Conservation (phyloP, 1,140 invertebrate species). For the Nephotettix cincticeps region DNA sequence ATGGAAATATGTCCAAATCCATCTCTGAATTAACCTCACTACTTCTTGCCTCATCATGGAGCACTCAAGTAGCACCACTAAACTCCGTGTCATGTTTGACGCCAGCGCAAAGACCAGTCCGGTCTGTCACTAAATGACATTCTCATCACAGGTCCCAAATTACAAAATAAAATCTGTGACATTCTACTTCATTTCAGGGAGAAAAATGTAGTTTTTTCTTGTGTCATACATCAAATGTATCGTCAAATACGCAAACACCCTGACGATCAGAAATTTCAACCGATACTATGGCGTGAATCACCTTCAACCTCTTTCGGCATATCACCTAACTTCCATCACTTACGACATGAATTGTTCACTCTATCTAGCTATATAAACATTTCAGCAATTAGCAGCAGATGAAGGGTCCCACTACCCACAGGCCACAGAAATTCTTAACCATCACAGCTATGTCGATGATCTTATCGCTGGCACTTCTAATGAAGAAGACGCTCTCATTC, state of each 20-base stretch:
- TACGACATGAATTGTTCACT: neutral
- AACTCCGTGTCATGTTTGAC: constrained; percentile 48
- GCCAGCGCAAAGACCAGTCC: constrained; percentile 43
- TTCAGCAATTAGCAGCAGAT: neutral
- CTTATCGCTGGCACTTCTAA: neutral
- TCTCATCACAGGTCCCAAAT: constrained; percentile 46
- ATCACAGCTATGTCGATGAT: neutral
- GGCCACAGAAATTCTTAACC: neutral
- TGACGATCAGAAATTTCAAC: neutral
- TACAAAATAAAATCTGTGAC: constrained; percentile 48
- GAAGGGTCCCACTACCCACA: neutral
- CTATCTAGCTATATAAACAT: neutral
- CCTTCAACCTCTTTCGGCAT: neutral
- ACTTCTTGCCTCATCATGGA: neutral
- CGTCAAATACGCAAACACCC: constrained; percentile 39
- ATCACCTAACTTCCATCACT: neutral
- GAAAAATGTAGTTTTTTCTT: constrained; percentile 44
- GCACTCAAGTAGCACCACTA: constrained; percentile 35
- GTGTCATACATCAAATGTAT: constrained; percentile 48
- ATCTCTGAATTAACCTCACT: neutral
- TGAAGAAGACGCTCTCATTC: neutral
- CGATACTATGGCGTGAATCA: neutral
- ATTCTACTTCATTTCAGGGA: constrained; percentile 48
- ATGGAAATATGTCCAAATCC: neutral
- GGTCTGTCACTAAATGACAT: constrained; percentile 48